phyloP scores from a whole-genome alignment of 2,113 vertebrate species.

The Pelecanus crispus region DNA sequence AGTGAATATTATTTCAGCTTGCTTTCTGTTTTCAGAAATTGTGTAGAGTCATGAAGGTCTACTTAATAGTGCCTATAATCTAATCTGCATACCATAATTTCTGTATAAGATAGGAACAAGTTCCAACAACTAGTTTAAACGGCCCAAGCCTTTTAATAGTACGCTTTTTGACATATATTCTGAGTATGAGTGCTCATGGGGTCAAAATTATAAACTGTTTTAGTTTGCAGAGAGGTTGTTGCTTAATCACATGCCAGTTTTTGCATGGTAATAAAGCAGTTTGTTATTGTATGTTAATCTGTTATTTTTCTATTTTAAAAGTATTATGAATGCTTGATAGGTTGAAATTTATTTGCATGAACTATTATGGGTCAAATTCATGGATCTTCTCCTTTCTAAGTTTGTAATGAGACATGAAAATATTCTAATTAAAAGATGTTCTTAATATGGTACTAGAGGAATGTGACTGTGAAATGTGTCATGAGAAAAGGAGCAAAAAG shows the following conservation, averaged over 20 bases:
- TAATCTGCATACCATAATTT: neutral
- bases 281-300: conserved; percentile 1
- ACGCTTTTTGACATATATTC: neutral
- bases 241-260: neutral
- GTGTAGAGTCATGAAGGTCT: neutral
- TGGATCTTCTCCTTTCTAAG: neutral
- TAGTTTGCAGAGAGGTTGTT: neutral
- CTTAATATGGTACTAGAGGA: neutral
- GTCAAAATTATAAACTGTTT: neutral
- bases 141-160: neutral
- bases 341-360: conserved; percentile 12
- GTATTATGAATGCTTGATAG: neutral
- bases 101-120: neutral
- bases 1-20: neutral
- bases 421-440: neutral
- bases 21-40: neutral
- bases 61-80: neutral
- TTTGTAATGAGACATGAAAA: conserved; percentile 21
- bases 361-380: neutral
- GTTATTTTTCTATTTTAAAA: conserved; percentile 4
- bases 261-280: neutral
- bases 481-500: neutral
- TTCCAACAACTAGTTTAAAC: neutral
- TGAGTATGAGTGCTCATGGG: neutral
- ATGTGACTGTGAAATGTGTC: neutral